A percentile compares a stretch with the other conserved stretches of the same genome.
These are phyloP conservation scores for Bombus pyrosoma DNA, from an alignment of 1,140 invertebrate genomes.

Conservation along the genomic window DNA sequence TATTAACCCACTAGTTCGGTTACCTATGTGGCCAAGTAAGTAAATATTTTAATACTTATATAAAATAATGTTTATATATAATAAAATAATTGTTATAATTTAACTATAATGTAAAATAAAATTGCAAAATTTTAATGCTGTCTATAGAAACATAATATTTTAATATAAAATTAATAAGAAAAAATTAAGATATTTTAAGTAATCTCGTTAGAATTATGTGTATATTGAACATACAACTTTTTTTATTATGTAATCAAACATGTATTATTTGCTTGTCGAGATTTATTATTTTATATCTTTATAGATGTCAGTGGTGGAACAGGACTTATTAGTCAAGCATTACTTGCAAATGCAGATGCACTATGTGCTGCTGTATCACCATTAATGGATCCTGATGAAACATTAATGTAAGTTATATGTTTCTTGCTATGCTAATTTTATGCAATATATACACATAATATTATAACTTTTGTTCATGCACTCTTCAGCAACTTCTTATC, in stretches of 20 bases:
- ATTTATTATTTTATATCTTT: slow-evolving; percentile 33
- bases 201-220: not conserved
- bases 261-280: slow-evolving; percentile 9
- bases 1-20: slow-evolving; percentile 93
- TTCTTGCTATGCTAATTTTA: not conserved
- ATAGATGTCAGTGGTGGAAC: slow-evolving; percentile 86
- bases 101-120: not conserved
- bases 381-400: slow-evolving; percentile 95
- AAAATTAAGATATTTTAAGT: not conserved
- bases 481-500: not conserved
- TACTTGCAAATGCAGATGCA: slow-evolving; percentile 97
- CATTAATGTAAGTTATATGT: slow-evolving; percentile 85
- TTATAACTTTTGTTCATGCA: not conserved
- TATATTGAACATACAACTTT: not conserved
- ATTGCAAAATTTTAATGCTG: not conserved
- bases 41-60: slow-evolving; percentile 61
- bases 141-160: not conserved
- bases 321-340: slow-evolving; percentile 93
- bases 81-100: not conserved
- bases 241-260: not conserved
- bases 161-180: not conserved
- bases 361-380: slow-evolving; percentile 97
- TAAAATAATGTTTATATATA: not conserved
- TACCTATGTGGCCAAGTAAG: slow-evolving; percentile 94
- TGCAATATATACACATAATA: not conserved